phyloP scores from a whole-genome alignment of 2,888 invertebrate species.

The Dinocampus coccinellae region DNA sequence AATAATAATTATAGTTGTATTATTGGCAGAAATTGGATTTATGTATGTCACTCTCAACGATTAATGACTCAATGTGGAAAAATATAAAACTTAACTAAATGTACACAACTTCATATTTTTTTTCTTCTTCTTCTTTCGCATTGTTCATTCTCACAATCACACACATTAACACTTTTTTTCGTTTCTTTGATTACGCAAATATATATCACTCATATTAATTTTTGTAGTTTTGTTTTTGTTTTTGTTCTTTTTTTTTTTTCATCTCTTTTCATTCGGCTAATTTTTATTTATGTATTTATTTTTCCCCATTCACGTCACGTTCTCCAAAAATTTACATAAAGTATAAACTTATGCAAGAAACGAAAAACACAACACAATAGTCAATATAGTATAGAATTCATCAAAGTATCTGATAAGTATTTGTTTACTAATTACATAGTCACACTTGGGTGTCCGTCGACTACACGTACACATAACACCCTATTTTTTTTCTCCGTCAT shows the following conservation, averaged over 20 bases:
- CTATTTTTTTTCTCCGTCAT: slow-evolving; percentile 39
- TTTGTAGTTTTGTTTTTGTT: background rate
- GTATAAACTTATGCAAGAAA: slow-evolving; percentile 64
- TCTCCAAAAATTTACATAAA: slow-evolving; percentile 66
- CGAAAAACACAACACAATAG: slow-evolving; percentile 64
- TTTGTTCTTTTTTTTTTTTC: slow-evolving; percentile 4
- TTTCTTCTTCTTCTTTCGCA: slow-evolving; percentile 33
- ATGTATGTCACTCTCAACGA: slow-evolving; percentile 60
- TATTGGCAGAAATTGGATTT: slow-evolving; percentile 46
- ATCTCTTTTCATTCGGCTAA: too few relatives aligned
- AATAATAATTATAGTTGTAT: slow-evolving; percentile 51
- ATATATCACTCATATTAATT: background rate
- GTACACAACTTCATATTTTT: slow-evolving; percentile 58
- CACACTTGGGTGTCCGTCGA: slow-evolving; percentile 65
- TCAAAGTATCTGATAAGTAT: slow-evolving; percentile 57
- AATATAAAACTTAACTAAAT: slow-evolving; percentile 69
- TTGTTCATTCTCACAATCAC: slow-evolving; percentile 41
- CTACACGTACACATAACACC: slow-evolving; percentile 49
- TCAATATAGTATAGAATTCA: slow-evolving; percentile 56
- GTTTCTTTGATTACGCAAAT: background rate
- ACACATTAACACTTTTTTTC: slow-evolving; percentile 26
- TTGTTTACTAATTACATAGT: slow-evolving; percentile 62
- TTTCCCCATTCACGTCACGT: background rate
- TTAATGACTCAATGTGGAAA: slow-evolving; percentile 68
- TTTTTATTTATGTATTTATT: too few relatives aligned